Percentiles rank a stretch among this genome's conserved stretches.
phyloP scores from a whole-genome alignment of 2,113 vertebrate species.

The Talpa occidentalis region DNA sequence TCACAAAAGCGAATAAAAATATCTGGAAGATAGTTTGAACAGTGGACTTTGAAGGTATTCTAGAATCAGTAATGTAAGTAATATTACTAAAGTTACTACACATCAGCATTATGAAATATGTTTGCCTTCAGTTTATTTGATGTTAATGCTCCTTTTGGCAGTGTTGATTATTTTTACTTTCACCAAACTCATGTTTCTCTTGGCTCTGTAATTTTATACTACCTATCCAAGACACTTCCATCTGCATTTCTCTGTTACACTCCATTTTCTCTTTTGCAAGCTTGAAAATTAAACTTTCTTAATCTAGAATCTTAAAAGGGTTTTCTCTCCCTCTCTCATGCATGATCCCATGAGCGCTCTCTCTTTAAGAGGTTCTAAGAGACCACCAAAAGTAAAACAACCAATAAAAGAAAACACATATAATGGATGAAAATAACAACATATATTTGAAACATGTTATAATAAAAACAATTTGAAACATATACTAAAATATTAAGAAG shows the following conservation, averaged over 20 bases:
- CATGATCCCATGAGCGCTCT: not conserved
- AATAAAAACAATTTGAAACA: not conserved
- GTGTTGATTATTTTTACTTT: not conserved
- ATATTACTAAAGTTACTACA: conserved; percentile 14
- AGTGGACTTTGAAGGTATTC: not conserved
- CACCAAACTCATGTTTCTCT: not conserved
- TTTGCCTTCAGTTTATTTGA: not conserved
- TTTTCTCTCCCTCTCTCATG: not conserved
- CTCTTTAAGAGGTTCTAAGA: not conserved
- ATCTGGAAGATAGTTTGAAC: not conserved
- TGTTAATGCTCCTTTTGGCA: not conserved
- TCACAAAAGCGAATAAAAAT: not conserved
- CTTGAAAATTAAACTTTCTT: not conserved
- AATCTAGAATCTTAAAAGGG: not conserved
- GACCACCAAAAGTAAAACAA: not conserved
- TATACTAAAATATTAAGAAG: not conserved
- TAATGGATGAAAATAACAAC: not conserved
- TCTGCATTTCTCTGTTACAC: not conserved
- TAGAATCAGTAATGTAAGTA: conserved; percentile 56
- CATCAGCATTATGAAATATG: not conserved
- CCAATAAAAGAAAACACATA: not conserved
- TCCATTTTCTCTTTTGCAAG: not conserved
- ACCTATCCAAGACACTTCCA: not conserved
- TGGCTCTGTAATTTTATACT: not conserved
- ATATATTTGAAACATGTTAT: not conserved